These are phyloP conservation scores for Drosophila atripex DNA, from an alignment of 2,888 invertebrate species.

Conservation along the genomic window DNA sequence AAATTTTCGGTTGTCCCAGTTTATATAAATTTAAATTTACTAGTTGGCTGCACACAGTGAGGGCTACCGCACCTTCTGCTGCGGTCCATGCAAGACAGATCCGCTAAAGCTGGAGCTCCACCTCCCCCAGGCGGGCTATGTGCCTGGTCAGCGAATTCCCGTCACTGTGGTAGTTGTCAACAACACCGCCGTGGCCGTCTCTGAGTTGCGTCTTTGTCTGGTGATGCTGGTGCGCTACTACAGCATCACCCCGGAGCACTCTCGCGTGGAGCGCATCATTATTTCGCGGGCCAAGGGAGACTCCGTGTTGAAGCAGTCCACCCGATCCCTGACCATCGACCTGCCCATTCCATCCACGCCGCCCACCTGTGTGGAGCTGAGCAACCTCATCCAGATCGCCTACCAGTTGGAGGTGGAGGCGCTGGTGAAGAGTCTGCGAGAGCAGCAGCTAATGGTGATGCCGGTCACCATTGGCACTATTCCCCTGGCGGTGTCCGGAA, in stretches of 20 bases:
- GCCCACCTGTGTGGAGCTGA: conserved; percentile 78
- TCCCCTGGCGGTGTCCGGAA: conserved; percentile 64
- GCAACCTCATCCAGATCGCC: conserved; percentile 78
- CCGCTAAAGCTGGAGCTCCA: conserved; percentile 75
- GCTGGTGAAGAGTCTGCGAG: conserved; percentile 66
- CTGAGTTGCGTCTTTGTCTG: conserved; percentile 68
- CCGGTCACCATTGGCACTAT: conserved; percentile 82
- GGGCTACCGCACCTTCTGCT: conserved; percentile 78
- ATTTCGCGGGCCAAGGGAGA: conserved; percentile 70
- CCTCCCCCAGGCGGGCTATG: conserved; percentile 81
- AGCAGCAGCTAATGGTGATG: conserved; percentile 75
- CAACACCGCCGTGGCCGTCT: conserved; percentile 83
- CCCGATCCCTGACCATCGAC: conserved; percentile 66
- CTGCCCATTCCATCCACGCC: conserved; percentile 81
- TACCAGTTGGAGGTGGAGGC: conserved; percentile 81
- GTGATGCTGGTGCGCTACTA: conserved; percentile 78
- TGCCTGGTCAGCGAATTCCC: conserved; percentile 81
- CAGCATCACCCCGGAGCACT: conserved; percentile 59
- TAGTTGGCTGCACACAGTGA: conserved; percentile 77
- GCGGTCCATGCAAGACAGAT: conserved; percentile 80
- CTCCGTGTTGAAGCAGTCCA: conserved; percentile 67
- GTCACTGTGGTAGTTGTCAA: conserved; percentile 85
- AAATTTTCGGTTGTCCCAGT: neutral
- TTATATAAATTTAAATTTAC: neutral
- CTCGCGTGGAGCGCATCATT: conserved; percentile 73